A percentile compares a stretch with the other conserved stretches of the same genome.
Conservation (phyloP, 2,888 invertebrate genomes). For the Colletes collaris region DNA sequence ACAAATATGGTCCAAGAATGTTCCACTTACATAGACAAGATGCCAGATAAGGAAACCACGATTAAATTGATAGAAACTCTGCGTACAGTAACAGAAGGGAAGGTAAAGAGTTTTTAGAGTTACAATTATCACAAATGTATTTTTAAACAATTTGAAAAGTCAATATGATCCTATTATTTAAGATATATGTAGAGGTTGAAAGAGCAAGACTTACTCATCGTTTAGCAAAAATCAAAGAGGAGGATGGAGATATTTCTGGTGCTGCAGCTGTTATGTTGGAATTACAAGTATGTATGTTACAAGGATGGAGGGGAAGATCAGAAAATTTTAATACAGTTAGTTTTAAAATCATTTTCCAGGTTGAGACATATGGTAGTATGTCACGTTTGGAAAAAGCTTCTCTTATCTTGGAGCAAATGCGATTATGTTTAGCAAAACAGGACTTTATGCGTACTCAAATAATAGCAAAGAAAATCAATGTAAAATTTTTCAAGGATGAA, state of each 20-base stretch:
- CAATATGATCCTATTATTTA: constrained; percentile 48
- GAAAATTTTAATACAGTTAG: not conserved
- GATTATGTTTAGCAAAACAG: constrained; percentile 96
- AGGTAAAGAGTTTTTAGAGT: constrained; percentile 84
- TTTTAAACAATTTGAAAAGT: not conserved
- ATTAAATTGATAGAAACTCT: constrained; percentile 98
- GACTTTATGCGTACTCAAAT: constrained; percentile 99
- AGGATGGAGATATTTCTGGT: constrained; percentile 92
- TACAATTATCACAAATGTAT: not conserved
- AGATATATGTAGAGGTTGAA: constrained; percentile 99
- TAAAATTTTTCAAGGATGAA: constrained; percentile 97
- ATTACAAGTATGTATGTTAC: constrained; percentile 87
- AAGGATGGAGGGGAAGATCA: not conserved
- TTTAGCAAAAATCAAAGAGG: constrained; percentile 92
- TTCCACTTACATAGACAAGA: constrained; percentile 95
- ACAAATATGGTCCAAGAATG: constrained; percentile 99
- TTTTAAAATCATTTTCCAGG: constrained; percentile 73
- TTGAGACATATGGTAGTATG: constrained; percentile 99
- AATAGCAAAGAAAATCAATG: constrained; percentile 99
- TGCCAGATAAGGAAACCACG: constrained; percentile 94
- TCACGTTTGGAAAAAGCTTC: constrained; percentile 98
- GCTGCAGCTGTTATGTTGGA: constrained; percentile 98
- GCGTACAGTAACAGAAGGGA: constrained; percentile 97
- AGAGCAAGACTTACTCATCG: constrained; percentile 97
- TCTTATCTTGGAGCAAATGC: constrained; percentile 98